Conservation (phyloP, 2,113 vertebrate genomes). For the Tychaedon coryphoeus region DNA sequence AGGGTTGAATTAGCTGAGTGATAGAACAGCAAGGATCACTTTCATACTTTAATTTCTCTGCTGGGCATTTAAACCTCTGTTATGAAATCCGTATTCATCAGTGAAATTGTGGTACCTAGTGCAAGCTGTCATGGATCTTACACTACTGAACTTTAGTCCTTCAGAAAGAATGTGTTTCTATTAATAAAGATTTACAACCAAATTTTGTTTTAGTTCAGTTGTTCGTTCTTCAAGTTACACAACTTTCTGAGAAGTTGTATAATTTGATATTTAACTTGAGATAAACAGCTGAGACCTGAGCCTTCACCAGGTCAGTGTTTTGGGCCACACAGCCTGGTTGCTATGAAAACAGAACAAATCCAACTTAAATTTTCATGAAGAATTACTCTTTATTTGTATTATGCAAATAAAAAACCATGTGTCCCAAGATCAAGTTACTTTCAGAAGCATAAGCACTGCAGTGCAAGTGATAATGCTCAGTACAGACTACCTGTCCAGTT, state of each 20-base stretch:
- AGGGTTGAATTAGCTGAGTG: background rate
- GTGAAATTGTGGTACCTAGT: slow-evolving; percentile 57
- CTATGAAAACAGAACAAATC: background rate
- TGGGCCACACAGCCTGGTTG: background rate
- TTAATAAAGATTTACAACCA: slow-evolving; percentile 76
- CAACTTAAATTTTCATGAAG: background rate
- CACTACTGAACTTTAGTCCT: slow-evolving; percentile 61
- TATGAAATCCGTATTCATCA: slow-evolving; percentile 10
- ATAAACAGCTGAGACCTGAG: background rate
- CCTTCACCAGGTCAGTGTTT: background rate
- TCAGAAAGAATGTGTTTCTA: slow-evolving; percentile 74
- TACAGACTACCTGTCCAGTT: background rate
- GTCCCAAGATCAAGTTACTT: background rate
- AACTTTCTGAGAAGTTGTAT: background rate
- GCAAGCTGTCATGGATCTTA: slow-evolving; percentile 41
- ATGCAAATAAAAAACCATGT: background rate
- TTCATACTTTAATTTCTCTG: slow-evolving; percentile 13
- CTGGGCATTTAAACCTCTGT: slow-evolving; percentile 47
- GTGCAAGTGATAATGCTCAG: background rate
- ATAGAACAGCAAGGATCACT: slow-evolving; percentile 33
- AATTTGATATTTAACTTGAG: background rate
- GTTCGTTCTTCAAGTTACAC: background rate
- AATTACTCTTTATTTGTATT: slow-evolving; percentile 48
- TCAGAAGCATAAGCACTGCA: background rate
- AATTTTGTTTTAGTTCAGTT: background rate